Percentiles rank a stretch among this genome's conserved stretches.
phyloP scores from a whole-genome alignment of 2,888 invertebrate species.

The Tetanocera ferruginea region DNA sequence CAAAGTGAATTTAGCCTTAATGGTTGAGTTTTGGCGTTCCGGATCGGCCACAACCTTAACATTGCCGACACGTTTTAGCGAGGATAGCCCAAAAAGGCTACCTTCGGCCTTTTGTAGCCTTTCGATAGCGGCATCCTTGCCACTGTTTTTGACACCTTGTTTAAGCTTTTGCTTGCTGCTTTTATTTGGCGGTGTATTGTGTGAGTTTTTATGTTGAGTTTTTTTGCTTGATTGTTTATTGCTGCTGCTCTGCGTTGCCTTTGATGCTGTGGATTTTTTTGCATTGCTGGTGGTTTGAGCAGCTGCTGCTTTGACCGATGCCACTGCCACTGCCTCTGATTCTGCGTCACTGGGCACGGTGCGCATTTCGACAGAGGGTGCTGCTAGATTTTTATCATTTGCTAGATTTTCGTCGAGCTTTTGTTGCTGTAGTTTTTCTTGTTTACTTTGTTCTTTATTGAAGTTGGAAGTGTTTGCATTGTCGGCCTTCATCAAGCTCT shows the following conservation, averaged over 20 bases:
- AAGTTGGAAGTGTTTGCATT: constrained; percentile 24
- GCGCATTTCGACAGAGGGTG: constrained; percentile 53
- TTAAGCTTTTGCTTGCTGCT: constrained; percentile 60
- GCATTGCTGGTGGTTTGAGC: constrained; percentile 15
- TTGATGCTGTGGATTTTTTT: constrained; percentile 53
- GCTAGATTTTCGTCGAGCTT: constrained; percentile 53
- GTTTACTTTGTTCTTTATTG: constrained; percentile 61
- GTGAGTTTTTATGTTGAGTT: constrained; percentile 65
- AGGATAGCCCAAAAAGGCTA: constrained; percentile 84
- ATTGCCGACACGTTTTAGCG: constrained; percentile 83
- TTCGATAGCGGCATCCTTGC: constrained; percentile 52
- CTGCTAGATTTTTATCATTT: constrained; percentile 43
- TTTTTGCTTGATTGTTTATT: constrained; percentile 46
- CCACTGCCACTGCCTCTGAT: constrained; percentile 35
- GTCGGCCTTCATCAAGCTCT: not conserved
- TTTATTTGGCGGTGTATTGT: constrained; percentile 52
- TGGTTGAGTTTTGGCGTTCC: constrained; percentile 80
- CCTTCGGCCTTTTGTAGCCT: constrained; percentile 76
- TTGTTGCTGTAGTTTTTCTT: constrained; percentile 66
- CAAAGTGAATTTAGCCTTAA: constrained; percentile 84
- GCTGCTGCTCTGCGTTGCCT: constrained; percentile 52
- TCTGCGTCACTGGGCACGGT: constrained; percentile 48
- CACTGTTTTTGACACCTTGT: constrained; percentile 59
- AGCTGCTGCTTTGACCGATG: constrained; percentile 47
- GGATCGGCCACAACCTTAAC: constrained; percentile 83